Conservation (phyloP, 2,797 vertebrate genomes). For the Simalia tracyae region DNA sequence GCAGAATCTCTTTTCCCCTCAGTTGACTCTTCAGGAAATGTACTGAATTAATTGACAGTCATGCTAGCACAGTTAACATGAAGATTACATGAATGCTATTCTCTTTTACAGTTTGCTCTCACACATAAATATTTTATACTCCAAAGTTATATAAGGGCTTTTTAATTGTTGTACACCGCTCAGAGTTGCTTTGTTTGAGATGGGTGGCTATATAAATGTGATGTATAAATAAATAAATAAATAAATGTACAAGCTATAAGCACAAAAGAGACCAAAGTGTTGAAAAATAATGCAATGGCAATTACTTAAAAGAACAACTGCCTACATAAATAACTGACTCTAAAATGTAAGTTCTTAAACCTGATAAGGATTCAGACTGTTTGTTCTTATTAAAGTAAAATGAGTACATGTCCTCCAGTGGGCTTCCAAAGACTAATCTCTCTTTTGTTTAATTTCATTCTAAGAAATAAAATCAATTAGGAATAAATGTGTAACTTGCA, state of each 20-base stretch:
- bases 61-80: not conserved
- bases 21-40: conserved; percentile 4
- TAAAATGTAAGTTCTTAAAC: not conserved
- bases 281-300: not conserved
- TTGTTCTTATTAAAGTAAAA: not conserved
- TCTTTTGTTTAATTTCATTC: not conserved
- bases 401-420: not conserved
- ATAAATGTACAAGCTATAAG: not conserved
- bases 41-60: not conserved
- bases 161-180: not conserved
- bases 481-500: not conserved
- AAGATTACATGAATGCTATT: not conserved
- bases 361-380: not conserved
- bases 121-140: not conserved
- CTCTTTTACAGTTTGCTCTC: not conserved
- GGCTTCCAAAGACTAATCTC: not conserved
- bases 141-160: not conserved
- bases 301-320: not conserved
- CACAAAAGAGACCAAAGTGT: not conserved
- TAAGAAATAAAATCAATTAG: not conserved
- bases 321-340: not conserved
- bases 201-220: too few species aligned
- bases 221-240: too few species aligned
- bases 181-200: too few species aligned
- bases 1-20: not conserved